Base-by-base conservation (phyloP, 2,113 vertebrate species). In the Ptychochromis oligacanthus region DNA sequence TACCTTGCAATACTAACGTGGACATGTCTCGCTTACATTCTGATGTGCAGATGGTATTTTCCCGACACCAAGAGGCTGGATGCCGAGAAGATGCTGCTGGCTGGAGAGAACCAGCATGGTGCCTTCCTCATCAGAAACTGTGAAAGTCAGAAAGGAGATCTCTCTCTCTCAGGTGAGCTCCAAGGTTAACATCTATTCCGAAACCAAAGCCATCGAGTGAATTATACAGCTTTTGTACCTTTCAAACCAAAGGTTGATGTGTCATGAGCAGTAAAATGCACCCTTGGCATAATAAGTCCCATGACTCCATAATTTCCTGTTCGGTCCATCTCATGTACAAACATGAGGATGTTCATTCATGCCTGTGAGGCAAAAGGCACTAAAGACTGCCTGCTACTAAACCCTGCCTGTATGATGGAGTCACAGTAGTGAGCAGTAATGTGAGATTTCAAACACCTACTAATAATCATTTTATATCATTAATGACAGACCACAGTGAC, bases 61-160 rank as follows among this genome's bases (percentile, higher is more conserved):
- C 95, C 96, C 36, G 91, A 96, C 67, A 95, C 95, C 20, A 97
- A 96, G 89, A 95, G 98, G 93, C 65, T 90, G 92, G 98, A 99
- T 91, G 97, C 98, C 0, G 97, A 99, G 90, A 98, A 95, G 92
- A 93, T 97, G 87, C 94, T 99, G 40, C 40, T 91, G 57, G 84
- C 91, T 28, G 88, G 87, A 75, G 96, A 89, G 84, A 99, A 98
- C 84, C 6, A 46, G 52, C 81, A 94, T 0, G 97, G 98, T 26
- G 93, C 97, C 62, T 99, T 98, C 89, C 94, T 99, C 24, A 95
- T 99, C 85, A 93, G 98, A 91, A 96, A 98, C 88, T 97, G 96
- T 0, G 98, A 99, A 91, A 98, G 96, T 90, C 95, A 97, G 80
- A 94, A 83, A 85, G 97, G 97, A 24, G 94, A 97, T 58, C 96